Conservation (phyloP, 1,140 invertebrate species). For the Lysiphlebus fabarum region DNA sequence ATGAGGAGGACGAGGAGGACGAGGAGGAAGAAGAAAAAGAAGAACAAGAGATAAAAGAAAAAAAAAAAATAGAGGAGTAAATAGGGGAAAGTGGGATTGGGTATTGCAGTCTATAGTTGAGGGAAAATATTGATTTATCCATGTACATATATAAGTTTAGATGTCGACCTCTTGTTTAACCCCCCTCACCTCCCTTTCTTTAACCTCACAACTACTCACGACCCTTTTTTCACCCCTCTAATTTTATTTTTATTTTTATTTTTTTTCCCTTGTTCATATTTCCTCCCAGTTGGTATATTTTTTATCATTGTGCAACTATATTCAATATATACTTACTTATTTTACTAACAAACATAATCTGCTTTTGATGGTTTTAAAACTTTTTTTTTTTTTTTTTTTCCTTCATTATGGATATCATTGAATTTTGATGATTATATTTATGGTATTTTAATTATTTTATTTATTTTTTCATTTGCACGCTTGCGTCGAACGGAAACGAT, state of each 20-base stretch:
- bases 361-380: too few species aligned
- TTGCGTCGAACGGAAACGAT: too few species aligned
- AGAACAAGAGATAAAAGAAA: too few species aligned
- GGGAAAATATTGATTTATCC: slow-evolving; percentile 26
- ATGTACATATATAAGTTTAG: slow-evolving; percentile 15
- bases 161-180: neutral
- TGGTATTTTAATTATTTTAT: too few species aligned
- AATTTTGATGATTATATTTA: too few species aligned
- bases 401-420: neutral
- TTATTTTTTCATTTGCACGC: too few species aligned
- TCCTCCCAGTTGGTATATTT: too few species aligned
- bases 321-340: too few species aligned
- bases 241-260: neutral
- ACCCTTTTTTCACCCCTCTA: neutral
- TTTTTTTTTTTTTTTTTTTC: neutral
- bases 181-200: slow-evolving; percentile 14
- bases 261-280: too few species aligned
- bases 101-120: slow-evolving; percentile 10
- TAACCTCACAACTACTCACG: slow-evolving; percentile 5
- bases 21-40: slow-evolving; percentile 5
- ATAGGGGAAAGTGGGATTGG: slow-evolving; percentile 2
- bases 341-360: too few species aligned
- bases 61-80: neutral
- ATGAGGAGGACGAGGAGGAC: neutral
- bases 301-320: too few species aligned